Conservation (phyloP, 2,113 vertebrate genomes). For the Nothoprocta perdicaria region DNA sequence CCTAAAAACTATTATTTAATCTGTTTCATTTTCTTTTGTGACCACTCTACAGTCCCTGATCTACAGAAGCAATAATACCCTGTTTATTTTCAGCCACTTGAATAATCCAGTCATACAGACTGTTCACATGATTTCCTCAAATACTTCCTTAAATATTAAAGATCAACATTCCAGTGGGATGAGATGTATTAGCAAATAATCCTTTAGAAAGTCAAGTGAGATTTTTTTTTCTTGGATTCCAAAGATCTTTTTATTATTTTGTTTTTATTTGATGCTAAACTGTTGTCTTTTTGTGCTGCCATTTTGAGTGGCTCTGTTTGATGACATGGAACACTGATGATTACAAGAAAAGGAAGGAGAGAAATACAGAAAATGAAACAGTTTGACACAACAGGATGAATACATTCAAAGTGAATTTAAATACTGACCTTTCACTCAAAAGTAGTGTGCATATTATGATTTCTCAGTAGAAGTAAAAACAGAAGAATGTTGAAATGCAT, state of each 20-base stretch:
- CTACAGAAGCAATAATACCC: not conserved
- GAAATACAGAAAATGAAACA: not conserved
- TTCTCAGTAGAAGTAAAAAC: not conserved
- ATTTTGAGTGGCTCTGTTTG: conserved; percentile 7
- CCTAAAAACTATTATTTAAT: not conserved
- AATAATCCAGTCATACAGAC: not conserved
- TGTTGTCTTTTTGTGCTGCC: not conserved
- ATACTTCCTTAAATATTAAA: not conserved
- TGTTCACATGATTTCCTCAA: not conserved
- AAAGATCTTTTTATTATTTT: not conserved
- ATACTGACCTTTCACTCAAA: conserved; percentile 25
- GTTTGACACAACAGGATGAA: not conserved
- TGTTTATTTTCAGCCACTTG: not conserved
- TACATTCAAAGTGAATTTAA: conserved; percentile 33
- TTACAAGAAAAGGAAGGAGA: not conserved
- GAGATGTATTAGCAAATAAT: not conserved
- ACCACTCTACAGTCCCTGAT: not conserved
- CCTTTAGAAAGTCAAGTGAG: not conserved
- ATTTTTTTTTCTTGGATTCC: not conserved
- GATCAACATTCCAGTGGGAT: not conserved
- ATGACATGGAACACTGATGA: not conserved
- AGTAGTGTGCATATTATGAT: not conserved
- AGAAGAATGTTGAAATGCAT: not conserved
- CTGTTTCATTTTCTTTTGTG: not conserved
- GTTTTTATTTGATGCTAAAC: not conserved